These are phyloP conservation scores for Drosophila leonis DNA, from an alignment of 2,888 invertebrate species.

Conservation along the genomic window DNA sequence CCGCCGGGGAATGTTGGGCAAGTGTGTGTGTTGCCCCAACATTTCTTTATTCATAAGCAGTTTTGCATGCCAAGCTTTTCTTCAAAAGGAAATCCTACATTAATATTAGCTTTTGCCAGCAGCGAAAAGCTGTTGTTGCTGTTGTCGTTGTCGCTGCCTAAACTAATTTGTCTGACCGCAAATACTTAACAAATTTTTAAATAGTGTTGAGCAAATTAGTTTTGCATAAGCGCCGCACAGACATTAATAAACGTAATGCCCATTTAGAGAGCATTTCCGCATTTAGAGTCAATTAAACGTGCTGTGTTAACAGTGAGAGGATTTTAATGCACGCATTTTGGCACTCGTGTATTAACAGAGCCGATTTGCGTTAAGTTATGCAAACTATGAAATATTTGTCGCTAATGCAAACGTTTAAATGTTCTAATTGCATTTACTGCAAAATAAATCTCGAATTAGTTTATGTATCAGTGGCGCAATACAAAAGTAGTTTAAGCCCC, in stretches of 20 bases:
- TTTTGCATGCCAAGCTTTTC: slow-evolving; percentile 32
- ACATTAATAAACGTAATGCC: slow-evolving; percentile 18
- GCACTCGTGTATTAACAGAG: slow-evolving; percentile 27
- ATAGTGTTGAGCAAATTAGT: slow-evolving; percentile 50
- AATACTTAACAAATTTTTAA: slow-evolving; percentile 57
- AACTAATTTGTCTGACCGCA: slow-evolving; percentile 55
- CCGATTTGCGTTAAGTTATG: slow-evolving; percentile 16
- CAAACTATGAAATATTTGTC: slow-evolving; percentile 43
- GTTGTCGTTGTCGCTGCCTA: slow-evolving; percentile 9
- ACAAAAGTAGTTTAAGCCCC: slow-evolving; percentile 9
- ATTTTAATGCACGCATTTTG: slow-evolving; percentile 47
- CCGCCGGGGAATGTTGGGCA: slow-evolving; percentile 21
- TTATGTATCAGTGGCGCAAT: slow-evolving; percentile 14
- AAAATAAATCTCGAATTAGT: slow-evolving; percentile 27
- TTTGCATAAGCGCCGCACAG: slow-evolving; percentile 14
- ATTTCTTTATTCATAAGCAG: slow-evolving; percentile 68
- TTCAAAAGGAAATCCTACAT: slow-evolving; percentile 56
- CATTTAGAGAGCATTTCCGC: slow-evolving; percentile 39
- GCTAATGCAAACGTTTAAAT: slow-evolving; percentile 37
- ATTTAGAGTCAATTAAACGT: slow-evolving; percentile 28
- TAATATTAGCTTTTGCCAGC: slow-evolving; percentile 60
- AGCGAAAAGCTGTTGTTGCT: neutral
- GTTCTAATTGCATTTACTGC: slow-evolving; percentile 43
- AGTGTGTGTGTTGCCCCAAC: slow-evolving; percentile 17
- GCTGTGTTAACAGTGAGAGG: slow-evolving; percentile 1